Conservation (phyloP, 1,140 invertebrate genomes). For the Anadara kagoshimensis region DNA sequence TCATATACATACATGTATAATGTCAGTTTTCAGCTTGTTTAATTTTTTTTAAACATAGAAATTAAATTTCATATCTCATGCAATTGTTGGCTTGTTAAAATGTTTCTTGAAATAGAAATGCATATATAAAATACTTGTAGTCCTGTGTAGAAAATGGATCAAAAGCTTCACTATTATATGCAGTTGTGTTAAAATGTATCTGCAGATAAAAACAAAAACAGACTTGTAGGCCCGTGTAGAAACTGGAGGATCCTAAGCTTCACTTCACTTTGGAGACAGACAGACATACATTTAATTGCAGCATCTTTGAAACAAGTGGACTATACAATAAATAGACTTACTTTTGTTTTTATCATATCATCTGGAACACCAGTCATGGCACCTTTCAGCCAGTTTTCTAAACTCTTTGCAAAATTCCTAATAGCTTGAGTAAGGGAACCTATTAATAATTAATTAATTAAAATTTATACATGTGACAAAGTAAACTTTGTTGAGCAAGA, state of each 20-base stretch:
- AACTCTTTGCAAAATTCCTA: constrained; percentile 92
- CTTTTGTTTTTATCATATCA: constrained; percentile 89
- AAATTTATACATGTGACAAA: too few species aligned
- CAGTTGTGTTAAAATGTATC: neutral
- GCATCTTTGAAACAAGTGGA: neutral
- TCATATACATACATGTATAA: too few species aligned
- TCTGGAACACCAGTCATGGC: constrained; percentile 91
- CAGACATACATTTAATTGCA: neutral
- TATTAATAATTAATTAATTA: constrained; percentile 48
- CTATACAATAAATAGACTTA: constrained; percentile 57
- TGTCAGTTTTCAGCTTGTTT: too few species aligned
- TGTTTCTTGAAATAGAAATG: neutral
- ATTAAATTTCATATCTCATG: too few species aligned
- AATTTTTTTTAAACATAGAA: neutral
- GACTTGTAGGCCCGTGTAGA: neutral
- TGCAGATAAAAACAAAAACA: too few species aligned
- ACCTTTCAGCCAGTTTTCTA: constrained; percentile 90
- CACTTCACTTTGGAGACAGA: too few species aligned
- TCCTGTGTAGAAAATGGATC: neutral
- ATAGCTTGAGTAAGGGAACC: constrained; percentile 94
- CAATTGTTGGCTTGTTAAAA: too few species aligned
- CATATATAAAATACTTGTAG: too few species aligned
- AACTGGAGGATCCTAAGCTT: neutral
- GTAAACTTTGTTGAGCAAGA: too few species aligned
- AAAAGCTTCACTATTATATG: too few species aligned